Base-by-base conservation (phyloP, 2,888 invertebrate genomes). In the Cephus sareptanus region DNA sequence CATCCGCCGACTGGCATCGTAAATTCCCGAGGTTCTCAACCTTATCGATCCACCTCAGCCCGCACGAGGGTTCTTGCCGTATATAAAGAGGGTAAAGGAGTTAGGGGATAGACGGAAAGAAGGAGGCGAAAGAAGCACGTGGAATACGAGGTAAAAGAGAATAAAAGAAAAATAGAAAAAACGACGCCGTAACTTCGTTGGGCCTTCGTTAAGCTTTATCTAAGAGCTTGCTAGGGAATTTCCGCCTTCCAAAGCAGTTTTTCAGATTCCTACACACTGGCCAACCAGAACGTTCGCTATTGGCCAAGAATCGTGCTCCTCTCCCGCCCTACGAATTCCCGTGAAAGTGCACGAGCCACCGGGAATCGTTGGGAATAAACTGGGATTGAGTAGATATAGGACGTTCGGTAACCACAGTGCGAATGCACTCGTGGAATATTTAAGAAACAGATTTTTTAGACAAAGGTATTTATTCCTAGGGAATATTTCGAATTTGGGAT, bases 1-100 rank as follows among this genome's bases (percentile, higher is more conserved):
- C 91, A 90, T 90, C 89, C 87, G 85, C 83, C 87, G 85, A 83
- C 85, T 88, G 87, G 86, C 87, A 89, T 90, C 90, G 87, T 91
- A 91, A 91, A 91, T 91, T 84, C 81, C 83, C 79, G 74, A 83
- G 88, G 87, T 90, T 91, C 91, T 89, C 90, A 91, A 90, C 88
- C 88, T 89, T 88, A 88, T 90, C 89, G 89, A 90, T 75, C 69
- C 9, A 23, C 9, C 23, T 56, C 23, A 56, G 56, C 56, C 6
- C 9, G 56, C 9, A 2, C 23, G 9, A 56, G 23, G 23, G 56
- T 56, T 56, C 56, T 56, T 15, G 56, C 23, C 56, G 9, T 56
- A 9, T 56, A 56, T 23, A 56, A 56, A 56, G 56, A 56, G 56
- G 2, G 23, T 6, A 56, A 15, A 56, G 23, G 9, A 56, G 56